Conservation (phyloP, 1,140 invertebrate species). For the Zelostemma sp. region DNA sequence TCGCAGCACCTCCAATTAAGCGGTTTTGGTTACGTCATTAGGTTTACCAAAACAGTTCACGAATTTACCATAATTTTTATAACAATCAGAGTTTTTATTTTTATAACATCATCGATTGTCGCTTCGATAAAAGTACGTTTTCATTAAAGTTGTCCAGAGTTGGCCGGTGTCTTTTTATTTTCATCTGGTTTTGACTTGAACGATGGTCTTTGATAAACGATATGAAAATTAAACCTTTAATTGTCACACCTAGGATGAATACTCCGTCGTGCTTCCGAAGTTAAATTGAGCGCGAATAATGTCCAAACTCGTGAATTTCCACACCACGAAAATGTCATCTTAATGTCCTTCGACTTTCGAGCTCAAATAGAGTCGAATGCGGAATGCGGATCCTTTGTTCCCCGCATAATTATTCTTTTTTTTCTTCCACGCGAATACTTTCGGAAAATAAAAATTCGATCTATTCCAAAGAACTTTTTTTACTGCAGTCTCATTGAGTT, state of each 20-base stretch:
- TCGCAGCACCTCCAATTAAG: too few species aligned
- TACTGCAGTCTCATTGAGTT: neutral
- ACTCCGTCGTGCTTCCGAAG: conserved; percentile 1
- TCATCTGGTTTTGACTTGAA: too few species aligned
- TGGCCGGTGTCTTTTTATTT: too few species aligned
- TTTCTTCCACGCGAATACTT: neutral
- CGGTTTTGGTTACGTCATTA: too few species aligned
- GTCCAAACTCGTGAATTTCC: conserved; percentile 16
- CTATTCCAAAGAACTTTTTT: neutral
- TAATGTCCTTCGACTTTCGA: conserved; percentile 11
- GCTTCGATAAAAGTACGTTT: too few species aligned
- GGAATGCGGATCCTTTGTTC: conserved; percentile 8
- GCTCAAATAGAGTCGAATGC: conserved; percentile 9
- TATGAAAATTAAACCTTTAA: conserved; percentile 3
- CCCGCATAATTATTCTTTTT: conserved; percentile 12
- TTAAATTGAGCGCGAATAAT: conserved; percentile 16
- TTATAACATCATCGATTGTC: too few species aligned
- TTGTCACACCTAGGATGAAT: conserved; percentile 3
- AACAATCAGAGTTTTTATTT: too few species aligned
- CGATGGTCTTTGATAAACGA: neutral
- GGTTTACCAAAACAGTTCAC: too few species aligned
- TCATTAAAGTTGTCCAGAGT: too few species aligned
- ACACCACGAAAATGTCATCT: conserved; percentile 7
- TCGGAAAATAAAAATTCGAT: neutral
- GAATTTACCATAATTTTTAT: too few species aligned